Evolutionary conservation across 1,140 invertebrate genomes (phyloP).

Genomic region (Bicyclus anynana): DNA sequence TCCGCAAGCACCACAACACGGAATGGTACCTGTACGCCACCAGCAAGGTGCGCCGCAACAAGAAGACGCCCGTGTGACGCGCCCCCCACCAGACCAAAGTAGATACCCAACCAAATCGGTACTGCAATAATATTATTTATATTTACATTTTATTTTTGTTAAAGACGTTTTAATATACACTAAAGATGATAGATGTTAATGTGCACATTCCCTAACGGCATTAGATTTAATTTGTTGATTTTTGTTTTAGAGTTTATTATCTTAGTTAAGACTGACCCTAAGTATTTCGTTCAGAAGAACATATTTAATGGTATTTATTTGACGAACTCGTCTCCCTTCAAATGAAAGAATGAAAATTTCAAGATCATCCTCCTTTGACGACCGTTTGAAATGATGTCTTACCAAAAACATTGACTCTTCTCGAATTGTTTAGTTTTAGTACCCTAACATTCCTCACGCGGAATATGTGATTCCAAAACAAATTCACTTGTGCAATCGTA

Average conservation of each 20-base stretch:
- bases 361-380: background rate
- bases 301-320: conserved; percentile 19
- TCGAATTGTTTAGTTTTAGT: conserved; percentile 70
- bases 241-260: conserved; percentile 69
- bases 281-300: conserved; percentile 52
- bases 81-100: conserved; percentile 58
- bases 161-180: conserved; percentile 64
- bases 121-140: conserved; percentile 72
- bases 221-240: conserved; percentile 69
- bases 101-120: conserved; percentile 71
- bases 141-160: conserved; percentile 65
- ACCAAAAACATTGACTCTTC: conserved; percentile 25
- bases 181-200: conserved; percentile 61
- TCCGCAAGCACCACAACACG: conserved; percentile 84
- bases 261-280: conserved; percentile 70
- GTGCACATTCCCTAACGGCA: conserved; percentile 73
- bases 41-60: conserved; percentile 69
- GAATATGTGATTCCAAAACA: conserved; percentile 65
- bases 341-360: background rate
- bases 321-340: conserved; percentile 13
- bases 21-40: conserved; percentile 72
- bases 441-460: conserved; percentile 63
- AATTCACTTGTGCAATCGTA: conserved; percentile 67
- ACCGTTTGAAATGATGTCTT: background rate
- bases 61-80: conserved; percentile 56